Evolutionary conservation across 2,797 vertebrate genomes (phyloP).

Genomic region (Scolopax rusticola): DNA sequence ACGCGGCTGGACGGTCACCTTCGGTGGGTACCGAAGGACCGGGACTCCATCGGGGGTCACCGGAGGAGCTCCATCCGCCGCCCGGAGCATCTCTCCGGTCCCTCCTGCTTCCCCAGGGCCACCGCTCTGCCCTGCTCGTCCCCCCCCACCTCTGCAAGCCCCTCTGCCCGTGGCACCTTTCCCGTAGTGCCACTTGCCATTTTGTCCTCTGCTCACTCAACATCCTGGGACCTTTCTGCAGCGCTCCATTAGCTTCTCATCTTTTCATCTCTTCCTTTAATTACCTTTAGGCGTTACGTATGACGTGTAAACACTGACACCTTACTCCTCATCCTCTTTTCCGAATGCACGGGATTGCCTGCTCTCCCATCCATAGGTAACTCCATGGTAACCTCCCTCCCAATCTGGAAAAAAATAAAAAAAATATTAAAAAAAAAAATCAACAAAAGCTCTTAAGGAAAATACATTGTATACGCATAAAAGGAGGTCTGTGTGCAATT

Average conservation of each 20-base stretch:
- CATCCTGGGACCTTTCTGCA: not conserved
- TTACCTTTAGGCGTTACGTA: not conserved
- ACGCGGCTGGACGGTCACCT: not conserved
- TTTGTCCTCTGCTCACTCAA: not conserved
- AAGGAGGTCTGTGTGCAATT: slow-evolving; percentile 4
- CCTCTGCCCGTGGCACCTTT: not conserved
- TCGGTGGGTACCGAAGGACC: not conserved
- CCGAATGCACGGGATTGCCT: not conserved
- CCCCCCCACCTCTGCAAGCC: not conserved
- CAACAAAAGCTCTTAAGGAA: slow-evolving; percentile 36
- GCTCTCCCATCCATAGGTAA: slow-evolving; percentile 13
- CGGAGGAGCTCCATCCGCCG: not conserved
- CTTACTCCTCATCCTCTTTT: not conserved
- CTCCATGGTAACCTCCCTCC: slow-evolving; percentile 59
- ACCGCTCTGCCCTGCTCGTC: not conserved
- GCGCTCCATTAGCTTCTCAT: not conserved
- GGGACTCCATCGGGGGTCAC: not conserved
- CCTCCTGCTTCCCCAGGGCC: not conserved
- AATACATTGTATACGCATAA: not conserved
- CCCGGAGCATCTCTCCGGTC: not conserved
- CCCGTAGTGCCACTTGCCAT: not conserved
- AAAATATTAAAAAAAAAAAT: not conserved
- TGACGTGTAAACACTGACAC: not conserved
- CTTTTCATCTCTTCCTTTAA: not conserved
- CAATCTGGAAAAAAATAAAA: not conserved